Evolutionary conservation across 2,888 invertebrate species (phyloP), one percentile per base, ranked within the genome.

Genomic region (Alviniconcha strummeri): DNA sequence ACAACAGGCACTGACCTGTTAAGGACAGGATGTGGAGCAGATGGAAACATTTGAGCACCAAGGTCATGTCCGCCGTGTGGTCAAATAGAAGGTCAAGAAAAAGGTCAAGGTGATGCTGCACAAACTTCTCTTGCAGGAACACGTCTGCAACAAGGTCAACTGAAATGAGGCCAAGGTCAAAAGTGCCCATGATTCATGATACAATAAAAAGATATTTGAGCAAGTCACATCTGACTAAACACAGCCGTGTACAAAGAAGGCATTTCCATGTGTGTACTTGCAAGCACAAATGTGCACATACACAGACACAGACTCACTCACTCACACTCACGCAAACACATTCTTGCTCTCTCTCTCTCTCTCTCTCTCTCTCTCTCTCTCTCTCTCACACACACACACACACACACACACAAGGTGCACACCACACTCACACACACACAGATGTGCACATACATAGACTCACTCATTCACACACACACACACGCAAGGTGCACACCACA

Each of bases 11-110:
- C 84, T 69, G 57, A 82, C 84, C 82, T 72, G 82, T 76, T 13
- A 19, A 17, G 17, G 84, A 17, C n/a, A 84, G 54, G 52, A 80
- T 71, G 15, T 72, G 36, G 19, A 84, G 64, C 13, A 84, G 64
- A 6, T 76, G 67, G 74, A 84, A 84, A 60, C 76, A 80, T 17
- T 83, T 82, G 67, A 74, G 15, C 7, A 83, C 80, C 64, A 84
- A 67, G 52, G 82, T 80, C 80, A 80, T 72, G 76, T 79, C 80
- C 15, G 67, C 76, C 11, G 75, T 67, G 80, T 80, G 75, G 60
- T 80, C 80, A 36, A 2, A 52, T 19, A 85, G 79, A 52, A 85
- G 36, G 8, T 85, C 85, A 56, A 85, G 81, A 11, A 85, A 78
- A 54, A 83, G 83, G 36, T 79, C 60, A 54, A 85, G 56, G 52